phyloP scores from a whole-genome alignment of 2,113 vertebrate genomes.

The Epinephelus moara region DNA sequence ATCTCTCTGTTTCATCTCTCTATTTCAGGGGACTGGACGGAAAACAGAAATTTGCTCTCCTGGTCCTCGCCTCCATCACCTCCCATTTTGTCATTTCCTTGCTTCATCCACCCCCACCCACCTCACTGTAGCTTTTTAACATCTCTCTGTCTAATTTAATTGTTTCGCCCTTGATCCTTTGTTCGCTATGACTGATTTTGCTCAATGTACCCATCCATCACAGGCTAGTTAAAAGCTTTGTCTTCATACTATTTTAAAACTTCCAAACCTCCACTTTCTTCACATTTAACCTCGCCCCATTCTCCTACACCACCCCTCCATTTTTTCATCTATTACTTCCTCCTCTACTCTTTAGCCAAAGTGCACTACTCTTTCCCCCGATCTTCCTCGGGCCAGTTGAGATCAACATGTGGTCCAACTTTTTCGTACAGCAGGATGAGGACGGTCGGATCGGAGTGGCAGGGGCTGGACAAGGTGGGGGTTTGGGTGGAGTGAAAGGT shows the following conservation, averaged over 20 bases:
- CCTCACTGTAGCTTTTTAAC: conserved; percentile 42
- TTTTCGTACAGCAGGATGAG: conserved; percentile 88
- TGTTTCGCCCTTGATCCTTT: conserved; percentile 26
- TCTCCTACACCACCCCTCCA: neutral
- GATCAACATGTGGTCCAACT: conserved; percentile 92
- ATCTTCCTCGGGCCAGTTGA: neutral
- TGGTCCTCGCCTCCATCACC: conserved; percentile 49
- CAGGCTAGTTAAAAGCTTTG: conserved; percentile 26
- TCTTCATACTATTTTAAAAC: conserved; percentile 13
- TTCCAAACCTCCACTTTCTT: neutral
- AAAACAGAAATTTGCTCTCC: conserved; percentile 66
- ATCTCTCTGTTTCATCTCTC: conserved; percentile 73
- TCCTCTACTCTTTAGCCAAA: conserved; percentile 3
- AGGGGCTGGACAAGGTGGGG: conserved; percentile 64
- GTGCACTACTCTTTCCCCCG: neutral
- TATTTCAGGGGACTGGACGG: conserved; percentile 71
- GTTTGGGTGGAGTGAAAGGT: conserved; percentile 62
- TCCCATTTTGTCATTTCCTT: conserved; percentile 51
- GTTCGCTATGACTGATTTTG: conserved; percentile 17
- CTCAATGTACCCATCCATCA: conserved; percentile 21
- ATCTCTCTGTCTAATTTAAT: conserved; percentile 46
- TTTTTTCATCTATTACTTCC: conserved; percentile 4
- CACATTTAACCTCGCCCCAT: neutral
- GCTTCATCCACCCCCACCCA: conserved; percentile 20
- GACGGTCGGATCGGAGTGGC: conserved; percentile 79